These are phyloP conservation scores for Zeus faber DNA, from an alignment of 2,113 vertebrate genomes.

Conservation along the genomic window DNA sequence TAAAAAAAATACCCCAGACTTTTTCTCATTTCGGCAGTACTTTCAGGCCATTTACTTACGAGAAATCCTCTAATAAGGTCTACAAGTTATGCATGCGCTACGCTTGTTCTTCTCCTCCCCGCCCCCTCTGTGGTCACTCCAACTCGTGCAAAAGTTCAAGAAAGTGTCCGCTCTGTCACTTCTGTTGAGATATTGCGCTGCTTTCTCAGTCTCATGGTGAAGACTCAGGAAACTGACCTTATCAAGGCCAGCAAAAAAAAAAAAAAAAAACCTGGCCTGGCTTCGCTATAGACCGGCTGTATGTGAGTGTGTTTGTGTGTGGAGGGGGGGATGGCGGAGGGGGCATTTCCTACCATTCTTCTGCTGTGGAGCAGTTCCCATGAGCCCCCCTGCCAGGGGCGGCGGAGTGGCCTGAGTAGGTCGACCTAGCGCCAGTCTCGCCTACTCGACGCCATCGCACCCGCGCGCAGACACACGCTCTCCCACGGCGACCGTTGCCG, in stretches of 20 bases:
- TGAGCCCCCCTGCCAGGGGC: constrained; percentile 86
- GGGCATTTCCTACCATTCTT: constrained; percentile 98
- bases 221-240: background rate
- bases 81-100: no score
- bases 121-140: no score
- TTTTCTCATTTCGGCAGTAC: no score
- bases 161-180: constrained; percentile 61
- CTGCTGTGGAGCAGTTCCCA: constrained; percentile 87
- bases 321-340: constrained; percentile 76
- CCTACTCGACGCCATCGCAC: constrained; percentile 24
- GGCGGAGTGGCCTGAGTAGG: constrained; percentile 77
- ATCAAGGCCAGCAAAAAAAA: background rate
- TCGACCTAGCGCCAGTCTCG: constrained; percentile 58
- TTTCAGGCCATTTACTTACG: no score
- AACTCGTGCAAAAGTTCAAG: constrained; percentile 70
- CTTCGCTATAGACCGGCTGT: no score
- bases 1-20: no score
- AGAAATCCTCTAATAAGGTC: no score
- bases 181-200: constrained; percentile 57
- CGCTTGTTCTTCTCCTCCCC: no score
- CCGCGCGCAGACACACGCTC: background rate
- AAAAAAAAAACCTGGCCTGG: background rate
- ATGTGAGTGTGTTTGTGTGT: constrained; percentile 4
- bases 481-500: no score
- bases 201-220: constrained; percentile 32